These are phyloP conservation scores for Hydrolagus affinis DNA, from an alignment of 2,113 vertebrate genomes.

Conservation along the genomic window DNA sequence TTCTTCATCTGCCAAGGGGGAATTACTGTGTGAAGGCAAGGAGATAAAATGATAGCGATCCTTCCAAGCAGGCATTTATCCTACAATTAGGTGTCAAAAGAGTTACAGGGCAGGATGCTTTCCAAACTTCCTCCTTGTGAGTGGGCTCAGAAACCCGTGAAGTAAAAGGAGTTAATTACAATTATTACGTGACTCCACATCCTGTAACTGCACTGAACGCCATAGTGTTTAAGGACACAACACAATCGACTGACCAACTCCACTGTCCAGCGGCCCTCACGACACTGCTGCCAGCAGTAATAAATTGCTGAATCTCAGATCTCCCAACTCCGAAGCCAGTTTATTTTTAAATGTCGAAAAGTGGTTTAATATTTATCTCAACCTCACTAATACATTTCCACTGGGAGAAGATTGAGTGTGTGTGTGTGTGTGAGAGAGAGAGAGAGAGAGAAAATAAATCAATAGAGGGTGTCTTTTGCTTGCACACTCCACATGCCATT, in stretches of 20 bases:
- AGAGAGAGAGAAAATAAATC: neutral
- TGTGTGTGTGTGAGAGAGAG: too few relatives aligned
- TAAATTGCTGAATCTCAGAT: neutral
- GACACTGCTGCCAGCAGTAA: neutral
- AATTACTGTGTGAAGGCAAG: neutral
- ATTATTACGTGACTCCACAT: conserved; percentile 21
- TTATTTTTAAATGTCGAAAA: neutral
- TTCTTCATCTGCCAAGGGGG: too few relatives aligned
- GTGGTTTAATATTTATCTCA: neutral
- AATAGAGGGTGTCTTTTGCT: neutral
- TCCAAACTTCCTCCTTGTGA: conserved; percentile 15
- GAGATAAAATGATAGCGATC: neutral
- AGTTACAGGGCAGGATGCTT: neutral
- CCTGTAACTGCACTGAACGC: conserved; percentile 6
- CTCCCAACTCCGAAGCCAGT: neutral
- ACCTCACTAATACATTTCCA: neutral
- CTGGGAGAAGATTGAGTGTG: neutral
- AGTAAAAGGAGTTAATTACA: conserved; percentile 12
- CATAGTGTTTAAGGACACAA: neutral
- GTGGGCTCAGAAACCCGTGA: neutral
- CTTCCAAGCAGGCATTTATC: neutral
- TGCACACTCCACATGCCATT: neutral
- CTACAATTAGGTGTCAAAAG: conserved; percentile 17
- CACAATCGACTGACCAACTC: neutral
- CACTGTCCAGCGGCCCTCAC: neutral